A percentile compares a stretch with the other conserved stretches of the same genome.
These are phyloP conservation scores for Manis pentadactyla DNA, from an alignment of 2,797 vertebrate species.

Conservation along the genomic window DNA sequence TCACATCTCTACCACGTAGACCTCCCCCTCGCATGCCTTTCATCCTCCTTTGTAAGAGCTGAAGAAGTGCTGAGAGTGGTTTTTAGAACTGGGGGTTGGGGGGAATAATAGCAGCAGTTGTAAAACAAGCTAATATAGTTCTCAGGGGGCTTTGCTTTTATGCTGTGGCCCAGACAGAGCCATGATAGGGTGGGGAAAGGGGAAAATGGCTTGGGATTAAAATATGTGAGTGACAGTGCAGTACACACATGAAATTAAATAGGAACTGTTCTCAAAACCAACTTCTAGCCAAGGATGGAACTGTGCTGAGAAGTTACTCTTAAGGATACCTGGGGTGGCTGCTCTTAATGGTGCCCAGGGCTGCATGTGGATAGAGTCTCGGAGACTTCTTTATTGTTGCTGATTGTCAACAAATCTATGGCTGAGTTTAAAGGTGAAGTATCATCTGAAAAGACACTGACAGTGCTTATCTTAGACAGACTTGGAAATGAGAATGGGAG, in stretches of 20 bases:
- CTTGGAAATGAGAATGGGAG: not conserved
- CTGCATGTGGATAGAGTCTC: not conserved
- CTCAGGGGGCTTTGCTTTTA: not conserved
- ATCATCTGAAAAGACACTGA: not conserved
- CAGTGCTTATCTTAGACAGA: not conserved
- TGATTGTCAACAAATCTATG: not conserved
- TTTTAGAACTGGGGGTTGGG: not conserved
- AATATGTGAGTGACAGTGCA: not conserved
- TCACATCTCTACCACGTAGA: fast-evolving
- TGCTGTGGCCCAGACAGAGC: not conserved
- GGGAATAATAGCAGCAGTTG: fast-evolving
- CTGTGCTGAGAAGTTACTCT: not conserved
- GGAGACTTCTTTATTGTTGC: not conserved
- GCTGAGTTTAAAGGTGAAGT: not conserved
- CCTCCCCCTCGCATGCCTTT: not conserved
- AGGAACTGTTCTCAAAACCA: not conserved
- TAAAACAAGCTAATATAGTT: not conserved
- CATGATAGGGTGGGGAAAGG: not conserved
- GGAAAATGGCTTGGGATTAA: not conserved
- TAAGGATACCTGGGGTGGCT: fast-evolving
- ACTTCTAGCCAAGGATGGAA: not conserved
- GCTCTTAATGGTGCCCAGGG: too few species aligned
- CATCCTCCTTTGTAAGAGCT: not conserved
- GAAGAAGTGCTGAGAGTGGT: not conserved
- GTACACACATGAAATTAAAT: fast-evolving